These are phyloP conservation scores for Pteropus alecto DNA, from an alignment of 2,113 vertebrate genomes.

Conservation along the genomic window DNA sequence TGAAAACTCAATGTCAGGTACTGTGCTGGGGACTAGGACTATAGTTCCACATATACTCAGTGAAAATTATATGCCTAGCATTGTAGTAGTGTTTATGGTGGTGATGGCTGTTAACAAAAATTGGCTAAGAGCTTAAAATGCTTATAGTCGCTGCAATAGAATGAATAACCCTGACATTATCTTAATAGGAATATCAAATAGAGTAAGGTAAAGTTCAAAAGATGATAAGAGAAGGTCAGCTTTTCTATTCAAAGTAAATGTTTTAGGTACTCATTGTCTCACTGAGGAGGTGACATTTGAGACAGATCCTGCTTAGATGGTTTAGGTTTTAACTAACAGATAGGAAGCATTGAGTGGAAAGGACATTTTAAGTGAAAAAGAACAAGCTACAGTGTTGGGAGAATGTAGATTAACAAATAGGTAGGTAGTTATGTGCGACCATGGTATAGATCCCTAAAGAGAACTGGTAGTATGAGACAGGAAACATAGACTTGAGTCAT, in stretches of 20 bases:
- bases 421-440: not conserved
- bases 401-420: not conserved
- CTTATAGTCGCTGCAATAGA: not conserved
- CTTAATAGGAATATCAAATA: not conserved
- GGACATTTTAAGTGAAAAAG: not conserved
- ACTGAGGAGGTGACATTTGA: not conserved
- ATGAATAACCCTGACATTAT: not conserved
- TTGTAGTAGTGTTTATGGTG: not conserved
- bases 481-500: not conserved
- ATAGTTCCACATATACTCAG: not conserved
- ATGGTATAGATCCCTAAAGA: not conserved
- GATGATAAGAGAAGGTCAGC: not conserved
- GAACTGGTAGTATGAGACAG: not conserved
- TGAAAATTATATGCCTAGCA: not conserved
- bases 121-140: not conserved
- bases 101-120: not conserved
- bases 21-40: not conserved
- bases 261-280: not conserved
- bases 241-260: not conserved
- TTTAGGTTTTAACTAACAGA: not conserved
- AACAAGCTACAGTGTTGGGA: not conserved
- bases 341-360: not conserved
- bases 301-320: not conserved
- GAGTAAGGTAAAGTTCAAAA: constrained; percentile 36
- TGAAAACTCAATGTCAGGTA: not conserved